Percentiles rank a stretch among this genome's conserved stretches.
Evolutionary conservation across 53 echinoderm and acorn worm species (phyloP).

Genomic region (Arbacia lixula): DNA sequence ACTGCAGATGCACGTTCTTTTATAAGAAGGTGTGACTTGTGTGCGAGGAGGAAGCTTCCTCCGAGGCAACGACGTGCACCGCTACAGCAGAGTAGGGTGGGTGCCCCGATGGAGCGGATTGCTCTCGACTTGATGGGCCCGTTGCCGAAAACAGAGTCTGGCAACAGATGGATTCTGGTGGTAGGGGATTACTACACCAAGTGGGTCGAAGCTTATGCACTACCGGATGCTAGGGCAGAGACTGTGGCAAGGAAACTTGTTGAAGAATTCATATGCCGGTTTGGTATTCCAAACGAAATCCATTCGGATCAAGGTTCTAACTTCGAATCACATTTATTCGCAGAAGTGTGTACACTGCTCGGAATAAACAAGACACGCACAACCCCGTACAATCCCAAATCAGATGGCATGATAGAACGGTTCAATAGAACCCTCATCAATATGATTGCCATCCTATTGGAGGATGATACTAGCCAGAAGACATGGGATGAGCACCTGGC

Average conservation of each 20-base stretch:
- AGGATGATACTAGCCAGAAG: constrained; percentile 6
- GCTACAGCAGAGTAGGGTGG: constrained; percentile 26
- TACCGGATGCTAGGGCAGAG: constrained; percentile 38
- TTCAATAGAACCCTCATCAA: constrained; percentile 51
- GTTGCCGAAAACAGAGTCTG: constrained; percentile 19
- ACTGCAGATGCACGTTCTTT: constrained; percentile 43
- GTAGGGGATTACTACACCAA: constrained; percentile 55
- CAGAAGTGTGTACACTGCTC: constrained; percentile 41
- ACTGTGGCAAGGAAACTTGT: constrained; percentile 54
- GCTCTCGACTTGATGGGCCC: constrained; percentile 49
- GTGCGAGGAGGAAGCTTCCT: constrained; percentile 63
- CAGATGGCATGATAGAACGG: constrained; percentile 56
- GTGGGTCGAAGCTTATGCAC: constrained; percentile 51
- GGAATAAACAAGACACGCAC: constrained; percentile 54
- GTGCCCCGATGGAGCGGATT: constrained; percentile 35
- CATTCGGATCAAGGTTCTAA: constrained; percentile 39
- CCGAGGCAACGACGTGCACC: constrained; percentile 48
- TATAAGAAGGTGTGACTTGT: constrained; percentile 39
- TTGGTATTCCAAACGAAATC: constrained; percentile 38
- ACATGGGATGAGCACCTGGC: constrained; percentile 67
- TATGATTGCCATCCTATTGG: constrained; percentile 23
- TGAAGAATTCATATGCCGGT: constrained; percentile 40
- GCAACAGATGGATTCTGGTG: constrained; percentile 41
- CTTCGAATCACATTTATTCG: not conserved
- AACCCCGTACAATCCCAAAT: constrained; percentile 52